Percentiles rank a stretch among this genome's conserved stretches.
phyloP scores from a whole-genome alignment of 2,888 invertebrate genomes.

The Trisateles emortualis region DNA sequence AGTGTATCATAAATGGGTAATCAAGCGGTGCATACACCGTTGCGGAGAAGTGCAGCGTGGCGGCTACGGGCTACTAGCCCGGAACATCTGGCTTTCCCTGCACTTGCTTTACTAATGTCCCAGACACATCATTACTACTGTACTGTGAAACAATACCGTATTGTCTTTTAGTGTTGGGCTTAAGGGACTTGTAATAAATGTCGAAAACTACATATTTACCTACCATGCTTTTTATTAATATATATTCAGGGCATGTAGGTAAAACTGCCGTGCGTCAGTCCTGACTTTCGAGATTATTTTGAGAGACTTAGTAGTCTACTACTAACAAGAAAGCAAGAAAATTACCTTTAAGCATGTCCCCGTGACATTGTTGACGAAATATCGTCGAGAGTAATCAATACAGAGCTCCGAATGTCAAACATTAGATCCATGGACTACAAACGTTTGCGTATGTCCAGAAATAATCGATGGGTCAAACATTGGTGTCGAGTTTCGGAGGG shows the following conservation, averaged over 20 bases:
- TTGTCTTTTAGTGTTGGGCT: not conserved
- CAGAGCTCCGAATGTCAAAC: slow-evolving; percentile 42
- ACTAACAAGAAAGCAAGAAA: not conserved
- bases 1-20: slow-evolving; percentile 32
- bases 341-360: not conserved
- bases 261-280: too few species aligned
- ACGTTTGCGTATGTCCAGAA: slow-evolving; percentile 64
- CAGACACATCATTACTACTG: slow-evolving; percentile 6
- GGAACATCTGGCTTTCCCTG: slow-evolving; percentile 79
- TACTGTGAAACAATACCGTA: slow-evolving; percentile 5
- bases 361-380: slow-evolving; percentile 18
- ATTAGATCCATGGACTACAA: slow-evolving; percentile 53
- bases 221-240: too few species aligned
- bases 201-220: too few species aligned
- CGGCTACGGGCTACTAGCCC: slow-evolving; percentile 74
- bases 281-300: too few species aligned
- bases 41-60: slow-evolving; percentile 69
- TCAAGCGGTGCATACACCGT: slow-evolving; percentile 70
- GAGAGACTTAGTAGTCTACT: too few species aligned
- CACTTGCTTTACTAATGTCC: slow-evolving; percentile 44
- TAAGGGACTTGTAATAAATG: not conserved
- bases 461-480: slow-evolving; percentile 67
- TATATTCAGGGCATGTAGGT: too few species aligned
- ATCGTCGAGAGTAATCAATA: slow-evolving; percentile 36
- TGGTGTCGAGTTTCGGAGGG: slow-evolving; percentile 55